A percentile compares a stretch with the other conserved stretches of the same genome.
These are phyloP conservation scores for Ctena decussata DNA, from an alignment of 2,888 invertebrate genomes.

Conservation along the genomic window DNA sequence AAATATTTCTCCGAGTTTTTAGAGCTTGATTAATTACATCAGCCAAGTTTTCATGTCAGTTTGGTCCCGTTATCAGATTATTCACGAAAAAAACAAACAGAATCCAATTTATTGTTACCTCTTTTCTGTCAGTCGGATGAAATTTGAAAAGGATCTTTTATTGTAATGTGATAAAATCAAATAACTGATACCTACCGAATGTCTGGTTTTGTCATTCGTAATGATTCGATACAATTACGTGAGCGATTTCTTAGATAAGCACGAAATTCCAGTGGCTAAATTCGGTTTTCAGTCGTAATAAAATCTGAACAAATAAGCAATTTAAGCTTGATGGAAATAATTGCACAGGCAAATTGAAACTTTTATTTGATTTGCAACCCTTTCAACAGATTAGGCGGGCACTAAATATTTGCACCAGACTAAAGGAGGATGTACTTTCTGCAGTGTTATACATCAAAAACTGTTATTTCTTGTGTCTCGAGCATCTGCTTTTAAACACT, in stretches of 20 bases:
- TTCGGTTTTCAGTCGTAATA: not conserved
- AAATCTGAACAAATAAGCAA: not conserved
- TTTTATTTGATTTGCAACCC: conserved; percentile 8
- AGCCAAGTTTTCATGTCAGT: not conserved
- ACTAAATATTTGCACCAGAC: not conserved
- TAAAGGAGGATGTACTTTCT: too few species aligned
- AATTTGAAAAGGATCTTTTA: conserved; percentile 7
- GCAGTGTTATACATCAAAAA: too few species aligned
- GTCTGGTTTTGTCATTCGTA: not conserved
- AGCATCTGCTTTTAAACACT: too few species aligned
- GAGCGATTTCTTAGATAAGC: not conserved
- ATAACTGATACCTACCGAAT: not conserved
- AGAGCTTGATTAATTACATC: not conserved
- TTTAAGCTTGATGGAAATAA: not conserved
- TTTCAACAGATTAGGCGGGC: not conserved
- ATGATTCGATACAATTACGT: not conserved
- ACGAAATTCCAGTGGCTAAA: not conserved
- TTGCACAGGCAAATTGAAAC: not conserved
- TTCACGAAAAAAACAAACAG: not conserved
- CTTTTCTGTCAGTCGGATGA: not conserved
- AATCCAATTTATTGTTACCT: not conserved
- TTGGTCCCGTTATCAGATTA: not conserved
- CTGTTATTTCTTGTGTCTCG: too few species aligned
- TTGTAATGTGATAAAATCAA: not conserved
- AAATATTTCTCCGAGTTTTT: not conserved